Base-by-base conservation (phyloP, 2,888 invertebrate species). In the Cosmorhoe ocellata region DNA sequence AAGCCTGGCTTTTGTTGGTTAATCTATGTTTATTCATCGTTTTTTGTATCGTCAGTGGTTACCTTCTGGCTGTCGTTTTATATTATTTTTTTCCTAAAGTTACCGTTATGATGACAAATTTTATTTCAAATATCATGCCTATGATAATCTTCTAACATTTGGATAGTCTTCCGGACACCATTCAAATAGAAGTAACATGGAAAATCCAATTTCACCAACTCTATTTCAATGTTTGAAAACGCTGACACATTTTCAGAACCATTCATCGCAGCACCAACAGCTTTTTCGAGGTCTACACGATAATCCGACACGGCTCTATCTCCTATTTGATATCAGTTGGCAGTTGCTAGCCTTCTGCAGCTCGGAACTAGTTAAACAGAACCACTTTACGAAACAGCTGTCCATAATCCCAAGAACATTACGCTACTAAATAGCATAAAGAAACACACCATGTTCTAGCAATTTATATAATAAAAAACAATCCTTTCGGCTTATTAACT, bases 1-100 rank as follows among this genome's bases (percentile, higher is more conserved):
- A 13, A 51, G 36, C 11, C 11, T 36, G 36, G 22, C 24, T 36
- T 24, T 52, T 47, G 24, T 36, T 28, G 11, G 28, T 10, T 39
- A 24, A 42, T 49, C 46, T 39, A 28, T 9, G 32, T 39, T 46
- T 39, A 37, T 37, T 11, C 30, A 39, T 7, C 22, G 13, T 7
- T 41, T 41, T 18, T 41, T 2, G 26, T 12, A 37, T 24, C 26
- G 26, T 2, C 8, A 36, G 12, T 9, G 5, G 9, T 26, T 37
- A n/a, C 22, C 18, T 18, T 34, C n/a, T 18, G 18, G 24, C 8
- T 18, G 18, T 18, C 8, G 4, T 13, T 32, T 32, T n/a, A n/a
- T 6, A 14, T 2, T 33, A 2, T n/a, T 22, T 1, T 1, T 31
- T 3, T 18, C 18, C 3, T 24, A n/a, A n/a, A n/a, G n/a, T n/a